Evolutionary conservation across 2,797 vertebrate species (phyloP).

Genomic region (Alcedo atthis): DNA sequence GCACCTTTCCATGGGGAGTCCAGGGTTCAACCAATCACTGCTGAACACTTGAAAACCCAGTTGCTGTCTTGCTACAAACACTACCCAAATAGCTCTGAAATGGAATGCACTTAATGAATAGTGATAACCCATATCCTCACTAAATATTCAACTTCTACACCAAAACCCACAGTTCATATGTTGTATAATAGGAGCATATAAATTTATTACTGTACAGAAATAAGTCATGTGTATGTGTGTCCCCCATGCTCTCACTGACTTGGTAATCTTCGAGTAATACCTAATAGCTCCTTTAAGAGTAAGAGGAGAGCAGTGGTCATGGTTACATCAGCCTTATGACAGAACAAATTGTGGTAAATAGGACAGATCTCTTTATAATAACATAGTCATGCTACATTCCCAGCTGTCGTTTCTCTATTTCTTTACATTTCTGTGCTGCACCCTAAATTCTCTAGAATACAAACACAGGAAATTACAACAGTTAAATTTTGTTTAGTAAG

Average conservation of each 20-base stretch:
- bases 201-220: background rate
- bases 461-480: background rate
- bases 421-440: background rate
- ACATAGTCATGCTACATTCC: background rate
- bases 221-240: background rate
- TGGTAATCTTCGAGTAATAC: background rate
- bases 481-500: background rate
- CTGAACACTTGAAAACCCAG: accelerated
- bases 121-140: background rate
- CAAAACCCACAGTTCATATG: background rate
- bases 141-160: background rate
- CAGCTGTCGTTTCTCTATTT: background rate
- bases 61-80: background rate
- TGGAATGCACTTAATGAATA: background rate
- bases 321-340: background rate
- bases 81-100: background rate
- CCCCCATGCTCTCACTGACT: background rate
- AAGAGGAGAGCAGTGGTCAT: background rate
- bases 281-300: background rate
- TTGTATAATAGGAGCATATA: background rate
- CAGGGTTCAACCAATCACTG: background rate
- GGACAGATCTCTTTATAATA: background rate
- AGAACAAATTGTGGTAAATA: background rate
- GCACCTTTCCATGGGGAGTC: background rate
- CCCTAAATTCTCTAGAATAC: background rate